Evolutionary conservation across 2,888 invertebrate genomes (phyloP).

Genomic region (Neoitamus cyanurus): DNA sequence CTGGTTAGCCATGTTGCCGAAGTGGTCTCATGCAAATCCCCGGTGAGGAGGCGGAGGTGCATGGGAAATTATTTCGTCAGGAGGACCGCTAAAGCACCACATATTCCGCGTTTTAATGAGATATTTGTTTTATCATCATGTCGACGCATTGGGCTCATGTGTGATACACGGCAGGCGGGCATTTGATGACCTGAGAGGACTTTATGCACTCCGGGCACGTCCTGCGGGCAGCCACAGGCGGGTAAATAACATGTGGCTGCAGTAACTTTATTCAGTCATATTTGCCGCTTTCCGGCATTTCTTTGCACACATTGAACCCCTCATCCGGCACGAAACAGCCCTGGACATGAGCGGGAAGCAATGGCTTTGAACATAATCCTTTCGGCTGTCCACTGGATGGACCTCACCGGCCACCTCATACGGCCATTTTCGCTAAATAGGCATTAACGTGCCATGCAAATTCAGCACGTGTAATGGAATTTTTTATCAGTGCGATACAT

Average conservation of each 20-base stretch:
- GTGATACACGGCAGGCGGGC: neutral
- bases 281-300: neutral
- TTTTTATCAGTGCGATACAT: constrained; percentile 41
- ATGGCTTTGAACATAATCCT: neutral
- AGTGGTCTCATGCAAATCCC: neutral
- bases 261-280: neutral
- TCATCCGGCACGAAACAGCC: neutral
- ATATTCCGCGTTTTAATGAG: constrained; percentile 2
- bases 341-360: neutral
- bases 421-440: constrained; percentile 35
- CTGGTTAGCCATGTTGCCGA: neutral
- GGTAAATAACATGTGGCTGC: neutral
- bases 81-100: neutral
- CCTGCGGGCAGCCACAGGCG: neutral
- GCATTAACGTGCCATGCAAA: constrained; percentile 39
- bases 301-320: neutral
- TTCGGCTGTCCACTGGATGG: neutral
- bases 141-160: constrained; percentile 2
- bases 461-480: constrained; percentile 43
- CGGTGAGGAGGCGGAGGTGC: neutral
- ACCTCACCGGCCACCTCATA: neutral
- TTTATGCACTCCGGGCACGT: constrained; percentile 38
- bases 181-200: neutral
- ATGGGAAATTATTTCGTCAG: neutral
- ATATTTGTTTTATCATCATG: constrained; percentile 1